phyloP scores from a whole-genome alignment of 1,140 invertebrate species.

The Achroia grisella region DNA sequence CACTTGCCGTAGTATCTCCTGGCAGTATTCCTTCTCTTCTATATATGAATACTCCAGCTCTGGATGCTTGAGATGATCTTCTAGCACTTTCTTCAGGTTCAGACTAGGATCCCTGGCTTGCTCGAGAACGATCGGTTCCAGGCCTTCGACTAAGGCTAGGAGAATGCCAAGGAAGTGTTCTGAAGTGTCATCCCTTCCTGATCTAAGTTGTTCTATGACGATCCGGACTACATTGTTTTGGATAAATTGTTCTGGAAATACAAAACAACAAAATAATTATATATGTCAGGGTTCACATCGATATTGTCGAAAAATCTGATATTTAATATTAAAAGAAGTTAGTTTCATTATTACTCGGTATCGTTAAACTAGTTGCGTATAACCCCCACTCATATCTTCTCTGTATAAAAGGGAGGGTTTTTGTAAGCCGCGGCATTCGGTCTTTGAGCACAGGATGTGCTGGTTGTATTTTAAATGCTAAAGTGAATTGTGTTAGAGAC shows the following conservation, averaged over 20 bases:
- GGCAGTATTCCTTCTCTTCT: conserved; percentile 44
- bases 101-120: conserved; percentile 32
- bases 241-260: conserved; percentile 44
- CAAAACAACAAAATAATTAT: background rate
- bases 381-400: no score
- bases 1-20: conserved; percentile 25
- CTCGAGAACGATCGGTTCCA: conserved; percentile 18
- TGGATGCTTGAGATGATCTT: conserved; percentile 27
- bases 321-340: no score
- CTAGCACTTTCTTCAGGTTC: conserved; percentile 28
- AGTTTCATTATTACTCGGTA: no score
- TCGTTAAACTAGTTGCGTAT: no score
- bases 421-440: no score
- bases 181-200: conserved; percentile 21
- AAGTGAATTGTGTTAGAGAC: no score
- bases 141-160: conserved; percentile 16
- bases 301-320: no score
- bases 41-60: conserved; percentile 28
- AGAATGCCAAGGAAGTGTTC: conserved; percentile 40
- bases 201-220: conserved; percentile 28
- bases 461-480: no score
- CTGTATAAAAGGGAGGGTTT: no score
- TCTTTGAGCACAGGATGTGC: no score
- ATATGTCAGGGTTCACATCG: no score
- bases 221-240: conserved; percentile 27